A percentile compares a stretch with the other conserved stretches of the same genome.
Conservation (phyloP, 2,797 vertebrate genomes). For the Perodicticus potto region DNA sequence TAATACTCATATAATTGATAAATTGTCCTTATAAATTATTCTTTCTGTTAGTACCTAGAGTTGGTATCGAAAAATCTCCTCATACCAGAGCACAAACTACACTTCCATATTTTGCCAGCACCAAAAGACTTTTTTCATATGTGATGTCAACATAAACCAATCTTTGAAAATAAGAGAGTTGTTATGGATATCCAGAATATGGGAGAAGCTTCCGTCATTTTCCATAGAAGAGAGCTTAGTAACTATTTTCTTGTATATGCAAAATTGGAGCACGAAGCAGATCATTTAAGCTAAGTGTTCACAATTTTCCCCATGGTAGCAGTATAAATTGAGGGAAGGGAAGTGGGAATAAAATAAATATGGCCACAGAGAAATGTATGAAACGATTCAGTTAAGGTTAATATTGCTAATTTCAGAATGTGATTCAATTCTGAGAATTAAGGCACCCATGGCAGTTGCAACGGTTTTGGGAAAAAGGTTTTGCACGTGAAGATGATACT, state of each 20-base stretch:
- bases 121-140: background rate
- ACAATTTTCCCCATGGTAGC: background rate
- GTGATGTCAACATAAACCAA: conserved; percentile 13
- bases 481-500: background rate
- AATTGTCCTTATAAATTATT: background rate
- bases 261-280: background rate
- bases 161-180: background rate
- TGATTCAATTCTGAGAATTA: background rate
- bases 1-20: conserved; percentile 16
- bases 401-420: background rate
- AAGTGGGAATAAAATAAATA: background rate
- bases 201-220: background rate
- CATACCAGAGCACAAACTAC: background rate
- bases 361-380: background rate
- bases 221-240: background rate
- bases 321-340: background rate
- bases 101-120: background rate
- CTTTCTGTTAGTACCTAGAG: background rate
- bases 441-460: background rate
- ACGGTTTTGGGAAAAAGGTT: background rate
- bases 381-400: conserved; percentile 14
- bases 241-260: background rate
- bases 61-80: background rate
- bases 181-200: background rate
- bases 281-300: background rate